Conservation (phyloP, 2,888 invertebrate genomes). For the Meganola albula region DNA sequence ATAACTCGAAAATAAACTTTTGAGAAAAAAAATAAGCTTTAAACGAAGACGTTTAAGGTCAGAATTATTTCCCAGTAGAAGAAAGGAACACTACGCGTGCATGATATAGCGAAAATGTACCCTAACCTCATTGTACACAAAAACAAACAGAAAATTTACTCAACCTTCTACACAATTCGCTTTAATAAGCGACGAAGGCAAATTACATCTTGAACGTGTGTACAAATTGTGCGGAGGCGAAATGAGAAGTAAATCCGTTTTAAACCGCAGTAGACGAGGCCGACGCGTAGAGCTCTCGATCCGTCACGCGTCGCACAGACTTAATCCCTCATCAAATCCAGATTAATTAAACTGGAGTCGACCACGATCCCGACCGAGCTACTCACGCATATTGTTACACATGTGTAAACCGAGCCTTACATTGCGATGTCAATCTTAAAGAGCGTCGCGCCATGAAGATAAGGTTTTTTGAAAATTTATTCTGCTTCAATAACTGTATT, state of each 20-base stretch:
- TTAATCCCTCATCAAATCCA: conserved; percentile 75
- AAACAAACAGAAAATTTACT: not conserved
- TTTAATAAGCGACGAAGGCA: conserved; percentile 30
- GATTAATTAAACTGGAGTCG: conserved; percentile 68
- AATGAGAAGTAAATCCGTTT: conserved; percentile 67
- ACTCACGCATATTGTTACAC: conserved; percentile 48
- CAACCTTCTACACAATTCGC: conserved; percentile 15
- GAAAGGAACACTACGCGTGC: no score
- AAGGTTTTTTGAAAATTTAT: not conserved
- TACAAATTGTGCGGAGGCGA: conserved; percentile 60
- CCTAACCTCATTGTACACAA: no score
- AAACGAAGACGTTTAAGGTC: no score
- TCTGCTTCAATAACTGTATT: not conserved
- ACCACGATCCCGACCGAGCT: conserved; percentile 55
- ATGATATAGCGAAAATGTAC: no score
- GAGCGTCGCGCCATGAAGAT: no score
- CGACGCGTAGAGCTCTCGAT: conserved; percentile 58
- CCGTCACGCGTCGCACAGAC: conserved; percentile 70
- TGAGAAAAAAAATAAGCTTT: no score
- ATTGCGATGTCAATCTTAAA: conserved; percentile 16
- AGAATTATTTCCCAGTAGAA: no score
- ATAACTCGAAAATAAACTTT: no score
- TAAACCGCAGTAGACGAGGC: conserved; percentile 60
- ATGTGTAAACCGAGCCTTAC: conserved; percentile 33
- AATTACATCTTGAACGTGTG: conserved; percentile 55